A percentile compares a stretch with the other conserved stretches of the same genome.
Conservation (phyloP, 2,113 vertebrate species). For the Salminus brasiliensis region DNA sequence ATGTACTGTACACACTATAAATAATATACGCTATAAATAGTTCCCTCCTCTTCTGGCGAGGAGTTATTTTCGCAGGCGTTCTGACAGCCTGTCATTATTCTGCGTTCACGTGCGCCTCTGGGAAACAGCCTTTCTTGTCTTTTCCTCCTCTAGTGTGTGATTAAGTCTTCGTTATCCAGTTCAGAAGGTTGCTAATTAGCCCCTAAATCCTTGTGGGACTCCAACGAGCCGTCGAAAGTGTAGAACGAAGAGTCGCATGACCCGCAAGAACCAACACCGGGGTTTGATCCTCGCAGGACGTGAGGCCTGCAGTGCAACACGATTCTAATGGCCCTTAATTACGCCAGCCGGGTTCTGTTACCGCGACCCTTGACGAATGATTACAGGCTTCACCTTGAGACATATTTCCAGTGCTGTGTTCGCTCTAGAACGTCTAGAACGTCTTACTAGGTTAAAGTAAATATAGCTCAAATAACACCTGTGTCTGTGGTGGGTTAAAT, state of each 20-base stretch:
- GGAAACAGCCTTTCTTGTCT: slow-evolving; percentile 6
- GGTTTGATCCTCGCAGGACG: not conserved
- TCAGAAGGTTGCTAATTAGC: slow-evolving; percentile 42
- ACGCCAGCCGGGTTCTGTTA: slow-evolving; percentile 14
- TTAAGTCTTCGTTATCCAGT: slow-evolving; percentile 18
- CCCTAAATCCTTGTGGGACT: slow-evolving; percentile 12
- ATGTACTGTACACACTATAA: slow-evolving; percentile 1
- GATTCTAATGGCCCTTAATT: slow-evolving; percentile 46
- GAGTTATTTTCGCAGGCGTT: slow-evolving; percentile 25
- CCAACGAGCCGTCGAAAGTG: not conserved
- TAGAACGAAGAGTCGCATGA: not conserved
- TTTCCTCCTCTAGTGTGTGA: not conserved
- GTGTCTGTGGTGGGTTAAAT: not conserved
- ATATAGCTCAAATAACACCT: not conserved
- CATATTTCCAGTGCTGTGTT: not conserved
- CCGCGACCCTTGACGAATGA: slow-evolving; percentile 23
- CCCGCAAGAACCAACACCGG: slow-evolving; percentile 28
- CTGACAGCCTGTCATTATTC: slow-evolving; percentile 36
- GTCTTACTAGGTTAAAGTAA: not conserved
- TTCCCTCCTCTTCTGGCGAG: not conserved
- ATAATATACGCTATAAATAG: slow-evolving; percentile 1
- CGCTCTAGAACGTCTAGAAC: not conserved
- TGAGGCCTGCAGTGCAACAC: slow-evolving; percentile 22
- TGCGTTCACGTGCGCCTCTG: not conserved
- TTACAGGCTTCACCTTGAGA: slow-evolving; percentile 25